Percentiles rank a stretch among this genome's conserved stretches.
phyloP scores from a whole-genome alignment of 2,888 invertebrate genomes.

The Halocaridina rubra region DNA sequence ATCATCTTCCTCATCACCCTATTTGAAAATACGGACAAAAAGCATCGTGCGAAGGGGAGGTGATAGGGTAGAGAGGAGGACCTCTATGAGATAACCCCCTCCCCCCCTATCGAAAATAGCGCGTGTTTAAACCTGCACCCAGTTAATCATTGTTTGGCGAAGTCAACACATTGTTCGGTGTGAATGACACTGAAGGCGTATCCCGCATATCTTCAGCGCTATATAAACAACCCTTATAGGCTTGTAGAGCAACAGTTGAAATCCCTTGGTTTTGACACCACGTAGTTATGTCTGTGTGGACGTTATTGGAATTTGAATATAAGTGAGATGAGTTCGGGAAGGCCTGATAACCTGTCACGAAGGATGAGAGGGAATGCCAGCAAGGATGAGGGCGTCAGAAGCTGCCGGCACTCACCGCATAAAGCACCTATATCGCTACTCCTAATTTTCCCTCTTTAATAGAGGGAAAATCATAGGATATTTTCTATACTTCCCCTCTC shows the following conservation, averaged over 20 bases:
- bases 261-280: background rate
- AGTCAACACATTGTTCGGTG: conserved; percentile 46
- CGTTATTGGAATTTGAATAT: conserved; percentile 56
- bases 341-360: conserved; percentile 56
- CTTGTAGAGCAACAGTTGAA: too few species aligned
- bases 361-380: conserved; percentile 57
- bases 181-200: conserved; percentile 7
- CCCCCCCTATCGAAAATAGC: conserved; percentile 58
- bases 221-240: too few species aligned
- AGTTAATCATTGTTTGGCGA: conserved; percentile 56
- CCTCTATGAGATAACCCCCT: too few species aligned
- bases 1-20: too few species aligned
- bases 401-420: conserved; percentile 16
- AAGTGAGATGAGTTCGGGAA: conserved; percentile 57
- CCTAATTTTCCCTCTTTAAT: too few species aligned
- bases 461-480: too few species aligned
- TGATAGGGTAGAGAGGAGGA: too few species aligned
- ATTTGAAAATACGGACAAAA: too few species aligned
- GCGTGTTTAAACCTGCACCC: conserved; percentile 56
- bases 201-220: background rate
- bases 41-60: too few species aligned
- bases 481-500: too few species aligned
- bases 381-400: conserved; percentile 12
- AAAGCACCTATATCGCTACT: too few species aligned
- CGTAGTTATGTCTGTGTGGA: too few species aligned